Base-by-base conservation (phyloP, 2,797 vertebrate genomes). In the Smutsia gigantea region DNA sequence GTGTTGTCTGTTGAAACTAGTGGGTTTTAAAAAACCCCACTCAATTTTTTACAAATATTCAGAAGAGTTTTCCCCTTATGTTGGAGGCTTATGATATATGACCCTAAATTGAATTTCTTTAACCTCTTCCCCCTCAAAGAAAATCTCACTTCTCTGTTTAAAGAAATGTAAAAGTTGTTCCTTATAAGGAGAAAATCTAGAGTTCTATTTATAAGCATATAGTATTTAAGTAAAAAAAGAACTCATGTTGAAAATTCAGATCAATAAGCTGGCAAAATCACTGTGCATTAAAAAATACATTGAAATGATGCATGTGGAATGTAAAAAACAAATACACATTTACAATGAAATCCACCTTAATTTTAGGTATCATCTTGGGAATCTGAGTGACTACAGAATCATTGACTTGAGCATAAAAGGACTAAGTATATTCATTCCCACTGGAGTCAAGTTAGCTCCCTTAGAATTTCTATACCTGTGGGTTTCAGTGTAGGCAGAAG, bases 151-250 rank as follows among this genome's bases (percentile, higher is more conserved):
- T 84, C 96, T 89, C 64, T 97, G 39, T 95, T 95, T 93, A 78
- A 96, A 91, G 86, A 91, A 82, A 93, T 61, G 1, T 31, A 57
- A 17, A 96, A 55, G 5, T 96, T 93, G 88, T 59, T 96, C 78
- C 42, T 89, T 94, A 86, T 79, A 85, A 69, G 78, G 86, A 90
- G 55, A 94, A 95, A 57, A 92, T 93, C 37, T 85, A 64, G 84
- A 83, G 49, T 83, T 97, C 69, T 93, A 83, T 89, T 96, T 94
- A 61, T 96, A 95, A 87, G 29, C 42, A 42, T 88, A 51, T 84
- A 23, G 39, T 78, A 86, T 94, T 87, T 53, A 94, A 64, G 55
- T 57, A 4, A 77, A 92, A 81, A 87, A 23, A 29, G 39, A 63
- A 2, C 2, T 92, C 25, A 78, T 63, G 86, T 86, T 94, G 49